Conservation (phyloP, 1,140 invertebrate genomes). For the Macrocentrus cingulum region DNA sequence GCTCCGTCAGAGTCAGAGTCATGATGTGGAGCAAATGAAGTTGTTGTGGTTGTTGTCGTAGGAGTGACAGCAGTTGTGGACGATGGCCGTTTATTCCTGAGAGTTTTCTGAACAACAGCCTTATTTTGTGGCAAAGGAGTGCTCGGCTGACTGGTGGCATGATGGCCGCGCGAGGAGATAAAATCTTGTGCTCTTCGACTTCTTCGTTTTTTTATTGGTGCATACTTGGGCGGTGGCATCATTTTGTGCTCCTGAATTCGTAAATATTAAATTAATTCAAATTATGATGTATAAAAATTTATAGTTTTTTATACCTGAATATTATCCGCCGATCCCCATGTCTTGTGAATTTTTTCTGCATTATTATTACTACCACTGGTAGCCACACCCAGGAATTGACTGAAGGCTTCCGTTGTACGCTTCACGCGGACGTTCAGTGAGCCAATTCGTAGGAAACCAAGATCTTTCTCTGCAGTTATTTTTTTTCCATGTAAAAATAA, state of each 20-base stretch:
- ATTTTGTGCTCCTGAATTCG: slow-evolving; percentile 53
- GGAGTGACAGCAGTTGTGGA: slow-evolving; percentile 62
- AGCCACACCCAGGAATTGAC: slow-evolving; percentile 81
- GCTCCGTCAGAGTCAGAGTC: slow-evolving; percentile 79
- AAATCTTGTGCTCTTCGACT: slow-evolving; percentile 66
- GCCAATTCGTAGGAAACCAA: slow-evolving; percentile 85
- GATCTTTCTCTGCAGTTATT: slow-evolving; percentile 82
- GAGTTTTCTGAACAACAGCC: slow-evolving; percentile 35
- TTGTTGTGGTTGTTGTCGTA: slow-evolving; percentile 35
- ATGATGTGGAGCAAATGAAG: no score
- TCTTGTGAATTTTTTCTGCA: slow-evolving; percentile 75
- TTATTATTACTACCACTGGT: slow-evolving; percentile 55
- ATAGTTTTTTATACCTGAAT: slow-evolving; percentile 65
- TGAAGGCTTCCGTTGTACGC: slow-evolving; percentile 87
- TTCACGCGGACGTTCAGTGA: slow-evolving; percentile 89
- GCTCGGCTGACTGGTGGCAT: slow-evolving; percentile 45
- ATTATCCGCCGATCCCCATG: slow-evolving; percentile 86
- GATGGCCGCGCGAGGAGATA: slow-evolving; percentile 31
- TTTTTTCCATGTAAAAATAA: no score
- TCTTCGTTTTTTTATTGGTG: slow-evolving; percentile 64
- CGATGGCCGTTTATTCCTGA: slow-evolving; percentile 36
- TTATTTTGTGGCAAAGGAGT: slow-evolving; percentile 46
- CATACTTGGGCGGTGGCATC: slow-evolving; percentile 74
- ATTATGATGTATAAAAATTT: slow-evolving; percentile 3
- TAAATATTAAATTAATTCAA: slow-evolving; percentile 9